Evolutionary conservation across 2,888 invertebrate genomes (phyloP).

Genomic region (Cacoxenus indagator): DNA sequence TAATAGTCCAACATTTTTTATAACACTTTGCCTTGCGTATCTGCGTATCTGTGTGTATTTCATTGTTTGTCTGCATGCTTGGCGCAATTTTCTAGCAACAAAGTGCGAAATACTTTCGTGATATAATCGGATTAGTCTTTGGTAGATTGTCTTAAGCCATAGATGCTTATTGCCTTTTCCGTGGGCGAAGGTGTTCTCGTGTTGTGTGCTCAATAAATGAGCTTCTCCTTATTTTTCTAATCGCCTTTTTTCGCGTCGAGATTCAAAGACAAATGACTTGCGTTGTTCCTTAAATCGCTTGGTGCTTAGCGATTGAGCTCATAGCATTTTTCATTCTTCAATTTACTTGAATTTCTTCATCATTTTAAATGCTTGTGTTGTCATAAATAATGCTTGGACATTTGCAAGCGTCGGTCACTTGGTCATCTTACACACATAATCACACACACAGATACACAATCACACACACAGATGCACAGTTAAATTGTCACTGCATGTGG

Average conservation of each 20-base stretch:
- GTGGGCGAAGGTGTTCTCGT: background rate
- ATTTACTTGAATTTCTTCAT: background rate
- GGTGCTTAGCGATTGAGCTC: background rate
- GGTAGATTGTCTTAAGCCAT: slow-evolving; percentile 15
- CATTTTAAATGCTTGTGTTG: background rate
- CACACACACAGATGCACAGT: slow-evolving; percentile 28
- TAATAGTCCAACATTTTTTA: slow-evolving; percentile 63
- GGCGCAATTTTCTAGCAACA: slow-evolving; percentile 1
- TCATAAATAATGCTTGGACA: background rate
- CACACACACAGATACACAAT: slow-evolving; percentile 5
- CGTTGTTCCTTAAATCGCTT: background rate
- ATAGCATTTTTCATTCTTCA: background rate
- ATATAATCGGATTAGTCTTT: slow-evolving; percentile 61
- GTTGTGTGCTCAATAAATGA: background rate
- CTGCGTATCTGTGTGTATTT: background rate
- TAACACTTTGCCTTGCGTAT: slow-evolving; percentile 51
- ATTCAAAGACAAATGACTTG: background rate
- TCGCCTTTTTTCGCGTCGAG: background rate
- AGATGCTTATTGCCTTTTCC: slow-evolving; percentile 36
- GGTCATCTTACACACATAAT: background rate
- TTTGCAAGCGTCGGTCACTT: background rate
- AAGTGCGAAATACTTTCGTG: slow-evolving; percentile 50
- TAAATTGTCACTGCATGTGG: slow-evolving; percentile 55
- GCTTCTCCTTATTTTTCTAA: background rate
- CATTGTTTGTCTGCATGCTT: background rate